Conservation (phyloP, 1,140 invertebrate genomes). For the Hylyphantes graminicola region DNA sequence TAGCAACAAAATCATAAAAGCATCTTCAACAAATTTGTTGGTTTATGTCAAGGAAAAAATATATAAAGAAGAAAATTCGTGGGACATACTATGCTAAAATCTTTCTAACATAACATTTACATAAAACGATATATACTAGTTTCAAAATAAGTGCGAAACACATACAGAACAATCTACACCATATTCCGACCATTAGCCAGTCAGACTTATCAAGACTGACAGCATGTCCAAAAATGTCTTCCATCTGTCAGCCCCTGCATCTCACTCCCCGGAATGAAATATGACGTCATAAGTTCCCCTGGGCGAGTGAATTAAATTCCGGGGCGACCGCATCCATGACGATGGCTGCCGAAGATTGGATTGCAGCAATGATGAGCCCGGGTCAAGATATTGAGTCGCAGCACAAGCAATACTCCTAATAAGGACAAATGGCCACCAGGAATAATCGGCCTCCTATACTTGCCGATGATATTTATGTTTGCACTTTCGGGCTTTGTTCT, state of each 20-base stretch:
- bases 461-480: background rate
- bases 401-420: slow-evolving; percentile 25
- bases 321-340: slow-evolving; percentile 52
- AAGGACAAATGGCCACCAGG: slow-evolving; percentile 52
- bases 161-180: too few relatives aligned
- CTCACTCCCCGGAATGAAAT: slow-evolving; percentile 34
- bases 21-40: too few relatives aligned
- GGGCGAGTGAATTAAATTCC: slow-evolving; percentile 60
- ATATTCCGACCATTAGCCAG: too few relatives aligned
- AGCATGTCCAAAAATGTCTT: slow-evolving; percentile 18
- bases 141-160: too few relatives aligned
- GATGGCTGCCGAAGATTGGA: slow-evolving; percentile 54
- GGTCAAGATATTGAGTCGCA: slow-evolving; percentile 57
- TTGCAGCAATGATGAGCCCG: slow-evolving; percentile 39
- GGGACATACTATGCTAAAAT: too few relatives aligned
- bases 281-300: slow-evolving; percentile 58
- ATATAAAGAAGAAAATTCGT: too few relatives aligned
- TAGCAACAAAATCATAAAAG: too few relatives aligned
- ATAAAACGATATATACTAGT: too few relatives aligned
- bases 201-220: background rate
- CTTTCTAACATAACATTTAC: too few relatives aligned
- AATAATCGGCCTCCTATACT: slow-evolving; percentile 28
- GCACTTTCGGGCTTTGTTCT: background rate
- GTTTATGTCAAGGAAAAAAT: too few relatives aligned
- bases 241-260: background rate